phyloP scores from a whole-genome alignment of 2,797 vertebrate genomes.

The Propithecus perrieri region DNA sequence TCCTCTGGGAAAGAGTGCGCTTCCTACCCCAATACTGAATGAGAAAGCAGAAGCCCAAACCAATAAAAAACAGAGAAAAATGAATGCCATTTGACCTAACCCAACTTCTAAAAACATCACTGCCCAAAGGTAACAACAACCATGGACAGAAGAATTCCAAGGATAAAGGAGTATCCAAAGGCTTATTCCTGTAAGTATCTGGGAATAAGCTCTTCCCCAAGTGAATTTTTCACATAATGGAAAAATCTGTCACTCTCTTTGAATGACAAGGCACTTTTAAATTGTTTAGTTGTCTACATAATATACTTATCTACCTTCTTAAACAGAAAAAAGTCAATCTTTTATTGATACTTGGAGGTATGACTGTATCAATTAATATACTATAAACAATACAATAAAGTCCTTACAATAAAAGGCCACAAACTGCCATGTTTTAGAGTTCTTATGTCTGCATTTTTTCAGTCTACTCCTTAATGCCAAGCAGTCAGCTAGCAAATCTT shows the following conservation, averaged over 20 bases:
- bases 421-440: background rate
- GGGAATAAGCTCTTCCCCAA: constrained; percentile 8
- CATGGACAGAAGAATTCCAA: background rate
- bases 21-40: constrained; percentile 45
- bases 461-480: background rate
- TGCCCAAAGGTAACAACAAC: constrained; percentile 7
- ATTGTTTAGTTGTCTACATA: constrained; percentile 26
- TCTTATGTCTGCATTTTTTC: background rate
- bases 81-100: background rate
- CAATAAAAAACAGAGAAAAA: constrained; percentile 26
- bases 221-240: constrained; percentile 40
- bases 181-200: background rate
- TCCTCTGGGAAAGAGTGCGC: constrained; percentile 66
- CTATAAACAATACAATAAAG: background rate
- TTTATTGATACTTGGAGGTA: background rate
- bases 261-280: constrained; percentile 20
- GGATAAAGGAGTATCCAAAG: background rate
- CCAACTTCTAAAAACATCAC: background rate
- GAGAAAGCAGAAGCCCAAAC: constrained; percentile 57
- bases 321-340: background rate
- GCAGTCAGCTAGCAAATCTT: constrained; percentile 5
- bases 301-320: constrained; percentile 12
- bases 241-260: constrained; percentile 38
- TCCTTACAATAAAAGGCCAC: background rate
- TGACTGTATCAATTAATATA: background rate